Base-by-base conservation (phyloP, 1,140 invertebrate species). In the Acromyrmex echinatior region DNA sequence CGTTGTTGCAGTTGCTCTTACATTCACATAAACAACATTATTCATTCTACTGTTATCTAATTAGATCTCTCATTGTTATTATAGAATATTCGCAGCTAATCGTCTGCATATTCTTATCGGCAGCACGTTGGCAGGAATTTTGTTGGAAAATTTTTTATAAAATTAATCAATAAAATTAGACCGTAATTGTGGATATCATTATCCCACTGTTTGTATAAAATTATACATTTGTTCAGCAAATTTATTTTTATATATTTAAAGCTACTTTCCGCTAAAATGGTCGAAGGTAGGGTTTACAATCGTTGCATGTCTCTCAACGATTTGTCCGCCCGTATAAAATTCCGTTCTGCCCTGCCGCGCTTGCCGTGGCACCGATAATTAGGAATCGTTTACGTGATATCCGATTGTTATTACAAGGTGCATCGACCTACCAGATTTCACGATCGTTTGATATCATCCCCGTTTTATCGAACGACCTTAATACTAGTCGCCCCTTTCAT, bases 331-430 rank as follows among this genome's bases (percentile, higher is more conserved):
- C 25, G 68, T 35, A 74, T 60, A 74, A 82, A 82, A 74, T 74
- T 82, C 25, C 21, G 39, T 62, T 60, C 18, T 31, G 18, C 35
- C 7, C 51, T 45, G 31, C 35, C 35, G 53, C 28, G 45, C 49
- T 80, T 81, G 78, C 56, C 78, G 65, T 10, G 3, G 51, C 53
- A 82, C 79, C 68, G 25, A 74, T 82, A 82, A 82, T 82, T 82
- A 82, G 68, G 68, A 74, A 82, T 82, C 80, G 68, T 62, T 82
- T 82, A 82, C 79, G 68, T 82, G 79, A 82, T 25, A 82, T 82
- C 18, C 66, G 35, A 73, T 82, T 82, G 53, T 73, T 73, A 82
- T 73, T 73, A 45, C 51, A 58, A 45, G 25, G 79, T 82, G 21
- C 66, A 73, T 60, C 68, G 79, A 73, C 79, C 66, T 28, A 66